A percentile compares a stretch with the other conserved stretches of the same genome.
Evolutionary conservation across 1,140 invertebrate genomes (phyloP).

Genomic region (Anastatus disparis): DNA sequence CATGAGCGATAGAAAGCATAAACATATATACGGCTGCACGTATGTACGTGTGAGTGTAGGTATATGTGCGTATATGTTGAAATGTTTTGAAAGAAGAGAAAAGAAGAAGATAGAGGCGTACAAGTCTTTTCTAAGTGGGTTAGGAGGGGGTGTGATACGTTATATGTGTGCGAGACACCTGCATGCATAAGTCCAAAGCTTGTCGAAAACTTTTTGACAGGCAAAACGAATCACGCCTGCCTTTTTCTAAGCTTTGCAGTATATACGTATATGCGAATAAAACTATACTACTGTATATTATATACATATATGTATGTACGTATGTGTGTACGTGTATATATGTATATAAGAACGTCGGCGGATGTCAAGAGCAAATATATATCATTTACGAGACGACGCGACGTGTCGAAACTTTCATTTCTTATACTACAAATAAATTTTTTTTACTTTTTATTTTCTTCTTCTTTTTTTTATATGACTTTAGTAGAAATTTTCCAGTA

Average conservation of each 20-base stretch:
- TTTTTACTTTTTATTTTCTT: too few species aligned
- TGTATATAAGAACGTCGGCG: too few species aligned
- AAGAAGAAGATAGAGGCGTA: not conserved
- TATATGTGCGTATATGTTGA: not conserved
- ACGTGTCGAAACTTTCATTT: constrained; percentile 22
- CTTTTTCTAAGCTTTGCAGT: not conserved
- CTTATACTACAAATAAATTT: not conserved
- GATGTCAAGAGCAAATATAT: constrained; percentile 4
- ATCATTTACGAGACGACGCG: not conserved
- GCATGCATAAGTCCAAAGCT: too few species aligned
- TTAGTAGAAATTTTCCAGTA: not conserved
- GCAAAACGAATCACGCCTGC: constrained; percentile 20
- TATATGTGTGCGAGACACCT: not conserved
- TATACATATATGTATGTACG: too few species aligned
- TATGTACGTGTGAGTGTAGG: not conserved
- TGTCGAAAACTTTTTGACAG: constrained; percentile 30
- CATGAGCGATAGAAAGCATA: too few species aligned
- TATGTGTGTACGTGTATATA: not conserved
- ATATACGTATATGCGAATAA: too few species aligned
- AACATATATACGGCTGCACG: not conserved
- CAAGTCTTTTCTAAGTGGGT: constrained; percentile 32
- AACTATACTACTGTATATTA: too few species aligned
- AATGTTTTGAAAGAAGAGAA: constrained; percentile 33
- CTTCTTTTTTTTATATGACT: too few species aligned
- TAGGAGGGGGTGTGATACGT: not conserved